Evolutionary conservation across 1,140 invertebrate species (phyloP), one percentile per base, ranked within the genome.

Genomic region (Anastatus disparis): DNA sequence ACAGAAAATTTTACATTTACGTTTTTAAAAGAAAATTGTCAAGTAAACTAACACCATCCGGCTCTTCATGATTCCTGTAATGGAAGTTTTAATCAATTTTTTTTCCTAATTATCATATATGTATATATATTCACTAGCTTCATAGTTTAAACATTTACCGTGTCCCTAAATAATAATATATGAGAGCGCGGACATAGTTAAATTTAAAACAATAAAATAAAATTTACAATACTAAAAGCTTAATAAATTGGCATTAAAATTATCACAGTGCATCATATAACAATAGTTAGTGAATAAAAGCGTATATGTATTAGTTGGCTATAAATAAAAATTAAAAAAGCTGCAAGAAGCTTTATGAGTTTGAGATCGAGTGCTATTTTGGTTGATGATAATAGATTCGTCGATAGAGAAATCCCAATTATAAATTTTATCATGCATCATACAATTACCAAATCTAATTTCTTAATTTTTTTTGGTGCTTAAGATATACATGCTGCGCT

Each of bases 401-500:
- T n/a, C n/a, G n/a, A n/a, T n/a, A n/a, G n/a, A n/a, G n/a, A n/a
- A n/a, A n/a, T n/a, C n/a, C n/a, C n/a, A n/a, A n/a, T n/a, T n/a
- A n/a, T n/a, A n/a, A n/a, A n/a, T n/a, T n/a, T 66, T 20, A 44
- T 58, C 38, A 67, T 67, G 64, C 64, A 58, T 42, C 31, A 20
- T 29, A 40, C 24, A 29, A 20, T 29, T 29, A 38, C 12, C 2
- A 44, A 10, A 17, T 42, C 38, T 27, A 58, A 61, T 29, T 17
- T 61, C 20, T 29, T 46, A 17, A n/a, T n/a, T n/a, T n/a, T n/a
- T n/a, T n/a, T n/a, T n/a, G n/a, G n/a, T n/a, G 24, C 46, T 27
- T 22, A 61, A 61, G n/a, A 20, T 48, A 48, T 3, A 50, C 3
- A 17, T 63, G 4, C n/a, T 63, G 35, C 40, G 22, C 3, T 62